Evolutionary conservation across 2,888 invertebrate species (phyloP).

Genomic region (Chalcis sispes): DNA sequence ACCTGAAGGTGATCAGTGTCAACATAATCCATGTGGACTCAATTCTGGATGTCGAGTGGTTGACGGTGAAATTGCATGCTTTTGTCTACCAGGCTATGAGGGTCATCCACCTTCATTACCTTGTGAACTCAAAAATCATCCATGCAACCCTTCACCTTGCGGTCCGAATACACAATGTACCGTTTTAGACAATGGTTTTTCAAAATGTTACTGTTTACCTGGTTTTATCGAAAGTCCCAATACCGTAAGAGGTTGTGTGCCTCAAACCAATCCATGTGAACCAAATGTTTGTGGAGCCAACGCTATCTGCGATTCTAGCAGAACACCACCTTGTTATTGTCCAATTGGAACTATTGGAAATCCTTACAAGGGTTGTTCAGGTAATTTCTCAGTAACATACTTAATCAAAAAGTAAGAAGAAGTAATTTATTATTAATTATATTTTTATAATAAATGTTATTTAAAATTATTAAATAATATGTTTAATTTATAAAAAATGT

Average conservation of each 20-base stretch:
- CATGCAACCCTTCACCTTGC: constrained; percentile 91
- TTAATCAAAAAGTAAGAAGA: no score
- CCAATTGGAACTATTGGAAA: constrained; percentile 89
- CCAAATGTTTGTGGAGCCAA: constrained; percentile 88
- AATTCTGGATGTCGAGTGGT: constrained; percentile 90
- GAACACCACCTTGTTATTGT: constrained; percentile 89
- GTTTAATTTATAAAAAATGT: no score
- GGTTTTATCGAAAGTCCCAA: constrained; percentile 92
- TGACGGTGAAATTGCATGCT: constrained; percentile 86
- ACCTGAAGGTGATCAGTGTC: constrained; percentile 91
- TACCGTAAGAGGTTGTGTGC: constrained; percentile 90
- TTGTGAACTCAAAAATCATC: constrained; percentile 85
- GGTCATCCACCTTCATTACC: constrained; percentile 87
- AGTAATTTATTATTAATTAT: no score
- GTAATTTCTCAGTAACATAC: no score
- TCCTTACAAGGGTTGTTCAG: constrained; percentile 86
- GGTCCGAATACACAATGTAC: constrained; percentile 93
- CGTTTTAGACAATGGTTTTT: constrained; percentile 86
- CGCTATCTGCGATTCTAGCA: constrained; percentile 87
- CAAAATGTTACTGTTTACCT: constrained; percentile 90
- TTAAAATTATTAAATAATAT: no score
- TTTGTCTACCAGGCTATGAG: constrained; percentile 91
- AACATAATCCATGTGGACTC: constrained; percentile 89
- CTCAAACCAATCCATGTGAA: constrained; percentile 87
- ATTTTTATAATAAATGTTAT: no score